Base-by-base conservation (phyloP, 1,140 invertebrate species). In the Lepidurus apus region DNA sequence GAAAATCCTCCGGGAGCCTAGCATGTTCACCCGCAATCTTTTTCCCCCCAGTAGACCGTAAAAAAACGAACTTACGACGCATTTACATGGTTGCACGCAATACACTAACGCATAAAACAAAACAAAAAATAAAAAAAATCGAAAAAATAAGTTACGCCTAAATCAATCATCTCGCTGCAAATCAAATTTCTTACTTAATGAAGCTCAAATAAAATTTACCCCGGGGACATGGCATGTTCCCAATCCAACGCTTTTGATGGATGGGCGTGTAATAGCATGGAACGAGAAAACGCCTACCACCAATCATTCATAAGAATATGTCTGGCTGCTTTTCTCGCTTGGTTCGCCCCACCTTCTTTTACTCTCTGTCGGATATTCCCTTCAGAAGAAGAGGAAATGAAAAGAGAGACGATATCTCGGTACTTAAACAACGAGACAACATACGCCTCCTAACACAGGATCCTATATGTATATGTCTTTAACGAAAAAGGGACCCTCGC, bases 211-310 rank as follows among this genome's bases (percentile, higher is more conserved):
- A 65, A 65, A 65, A 65, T 5, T 65, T n/a, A 13, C 21, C 6
- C 53, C 13, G 53, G n/a, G n/a, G 10, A 5, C 5, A 65, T 17
- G 53, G 8, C 21, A 65, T 21, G 13, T 65, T 65, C 21, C 53
- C 53, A 1, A 47, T 65, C 53, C 53, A 13, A 7, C 6, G 8
- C 13, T 65, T 13, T n/a, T 65, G 53, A 65, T n/a, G 53, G 53
- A 65, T 65, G 53, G 53, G 53, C 53, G 53, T 65, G 53, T 65
- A 65, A 65, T 65, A 17, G 53, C 53, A 65, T 65, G 53, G 53
- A 65, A 65, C 53, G 53, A 7, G 53, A 65, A 34, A n/a, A 65
- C 53, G 53, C 53, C 53, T 65, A 65, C 53, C 53, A 13, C 53
- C 17, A 13, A 65, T 9, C 53, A 65, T 8, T 65, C 13, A 9